phyloP scores from a whole-genome alignment of 2,888 invertebrate species.

The Drosophila rubida region DNA sequence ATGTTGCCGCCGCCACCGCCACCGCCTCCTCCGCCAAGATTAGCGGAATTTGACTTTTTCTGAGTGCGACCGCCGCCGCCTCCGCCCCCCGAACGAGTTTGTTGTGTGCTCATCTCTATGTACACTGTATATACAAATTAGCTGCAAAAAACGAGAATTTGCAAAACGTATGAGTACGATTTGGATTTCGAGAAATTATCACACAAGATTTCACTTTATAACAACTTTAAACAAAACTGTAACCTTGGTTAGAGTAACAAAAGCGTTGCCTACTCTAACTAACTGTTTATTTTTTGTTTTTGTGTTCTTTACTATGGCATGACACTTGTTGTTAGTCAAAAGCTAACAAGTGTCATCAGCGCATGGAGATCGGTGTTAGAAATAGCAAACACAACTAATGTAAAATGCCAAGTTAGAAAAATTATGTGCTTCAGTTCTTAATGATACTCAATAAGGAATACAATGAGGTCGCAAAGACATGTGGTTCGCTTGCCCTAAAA shows the following conservation, averaged over 20 bases:
- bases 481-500: background rate
- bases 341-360: conserved; percentile 10
- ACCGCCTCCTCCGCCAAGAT: conserved; percentile 83
- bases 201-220: conserved; percentile 45
- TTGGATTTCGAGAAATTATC: conserved; percentile 43
- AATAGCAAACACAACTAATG: conserved; percentile 1
- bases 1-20: conserved; percentile 74
- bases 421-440: too few relatives aligned
- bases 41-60: conserved; percentile 84
- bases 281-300: background rate
- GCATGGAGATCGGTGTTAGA: background rate
- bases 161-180: conserved; percentile 29
- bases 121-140: conserved; percentile 85
- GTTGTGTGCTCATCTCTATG: conserved; percentile 86
- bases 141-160: conserved; percentile 66
- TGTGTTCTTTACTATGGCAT: background rate
- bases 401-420: background rate
- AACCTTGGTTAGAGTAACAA: conserved; percentile 1
- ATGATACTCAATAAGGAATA: conserved; percentile 3
- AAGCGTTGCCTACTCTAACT: conserved; percentile 39
- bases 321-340: background rate
- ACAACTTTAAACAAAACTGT: conserved; percentile 38
- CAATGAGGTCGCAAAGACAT: background rate
- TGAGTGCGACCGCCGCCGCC: conserved; percentile 83
- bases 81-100: conserved; percentile 84